phyloP scores from a whole-genome alignment of 2,113 vertebrate species.

The Gymnorhina tibicen region DNA sequence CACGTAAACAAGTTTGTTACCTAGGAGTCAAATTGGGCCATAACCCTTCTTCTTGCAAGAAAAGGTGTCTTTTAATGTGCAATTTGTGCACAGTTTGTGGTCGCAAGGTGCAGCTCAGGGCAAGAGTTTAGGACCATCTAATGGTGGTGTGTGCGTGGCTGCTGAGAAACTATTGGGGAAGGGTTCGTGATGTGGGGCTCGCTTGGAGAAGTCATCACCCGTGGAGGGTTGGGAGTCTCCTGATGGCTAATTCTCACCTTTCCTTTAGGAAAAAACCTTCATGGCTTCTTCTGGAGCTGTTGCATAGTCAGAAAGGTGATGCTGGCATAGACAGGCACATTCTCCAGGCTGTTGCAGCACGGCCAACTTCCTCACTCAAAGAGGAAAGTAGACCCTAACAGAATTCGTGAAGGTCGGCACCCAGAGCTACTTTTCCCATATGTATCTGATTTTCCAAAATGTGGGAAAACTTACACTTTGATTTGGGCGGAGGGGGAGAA shows the following conservation, averaged over 20 bases:
- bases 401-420: rapidly evolving
- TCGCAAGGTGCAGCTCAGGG: background rate
- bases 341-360: background rate
- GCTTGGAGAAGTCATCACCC: background rate
- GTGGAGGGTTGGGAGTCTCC: rapidly evolving
- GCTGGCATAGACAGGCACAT: background rate
- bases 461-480: background rate
- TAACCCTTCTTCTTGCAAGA: background rate
- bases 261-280: background rate
- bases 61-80: background rate
- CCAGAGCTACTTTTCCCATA: rapidly evolving
- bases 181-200: background rate
- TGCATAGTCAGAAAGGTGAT: background rate
- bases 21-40: rapidly evolving
- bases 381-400: background rate
- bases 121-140: background rate
- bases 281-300: background rate
- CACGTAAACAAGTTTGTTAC: rapidly evolving
- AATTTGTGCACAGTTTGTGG: background rate
- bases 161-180: background rate
- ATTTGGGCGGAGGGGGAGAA: background rate
- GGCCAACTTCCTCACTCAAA: background rate
- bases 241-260: background rate
- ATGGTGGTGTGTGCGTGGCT: background rate
- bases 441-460: background rate